phyloP scores from a whole-genome alignment of 1,140 invertebrate genomes.

The Euschistus heros region DNA sequence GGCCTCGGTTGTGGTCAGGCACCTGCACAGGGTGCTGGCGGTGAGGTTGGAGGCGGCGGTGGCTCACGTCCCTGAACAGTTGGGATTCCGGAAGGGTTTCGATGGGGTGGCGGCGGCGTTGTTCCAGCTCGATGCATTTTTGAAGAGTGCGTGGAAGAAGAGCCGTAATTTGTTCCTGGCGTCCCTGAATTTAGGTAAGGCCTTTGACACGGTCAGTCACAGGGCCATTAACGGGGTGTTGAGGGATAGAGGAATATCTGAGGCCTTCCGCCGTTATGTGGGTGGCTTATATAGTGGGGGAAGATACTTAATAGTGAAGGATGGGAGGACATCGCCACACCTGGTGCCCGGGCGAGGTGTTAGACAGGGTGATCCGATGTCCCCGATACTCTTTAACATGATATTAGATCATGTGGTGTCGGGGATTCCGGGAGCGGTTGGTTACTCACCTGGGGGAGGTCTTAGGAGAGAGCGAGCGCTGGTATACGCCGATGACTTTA shows the following conservation, averaged over 20 bases:
- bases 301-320: background rate
- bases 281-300: background rate
- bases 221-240: background rate
- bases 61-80: background rate
- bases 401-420: too few relatives aligned
- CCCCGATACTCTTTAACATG: background rate
- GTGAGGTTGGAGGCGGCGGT: background rate
- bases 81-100: background rate
- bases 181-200: background rate
- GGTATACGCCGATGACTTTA: background rate
- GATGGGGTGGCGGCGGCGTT: background rate
- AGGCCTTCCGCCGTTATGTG: background rate
- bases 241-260: background rate
- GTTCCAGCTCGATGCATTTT: background rate
- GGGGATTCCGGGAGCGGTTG: background rate
- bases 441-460: background rate
- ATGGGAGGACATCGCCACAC: background rate
- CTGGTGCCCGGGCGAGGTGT: background rate
- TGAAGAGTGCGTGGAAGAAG: background rate
- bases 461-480: background rate
- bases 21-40: background rate
- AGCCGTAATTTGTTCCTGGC: too few relatives aligned
- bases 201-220: conserved; percentile 1
- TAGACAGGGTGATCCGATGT: background rate
- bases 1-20: background rate